These are phyloP conservation scores for Temnothorax curvispinosus DNA, from an alignment of 1,140 invertebrate species.

Conservation along the genomic window DNA sequence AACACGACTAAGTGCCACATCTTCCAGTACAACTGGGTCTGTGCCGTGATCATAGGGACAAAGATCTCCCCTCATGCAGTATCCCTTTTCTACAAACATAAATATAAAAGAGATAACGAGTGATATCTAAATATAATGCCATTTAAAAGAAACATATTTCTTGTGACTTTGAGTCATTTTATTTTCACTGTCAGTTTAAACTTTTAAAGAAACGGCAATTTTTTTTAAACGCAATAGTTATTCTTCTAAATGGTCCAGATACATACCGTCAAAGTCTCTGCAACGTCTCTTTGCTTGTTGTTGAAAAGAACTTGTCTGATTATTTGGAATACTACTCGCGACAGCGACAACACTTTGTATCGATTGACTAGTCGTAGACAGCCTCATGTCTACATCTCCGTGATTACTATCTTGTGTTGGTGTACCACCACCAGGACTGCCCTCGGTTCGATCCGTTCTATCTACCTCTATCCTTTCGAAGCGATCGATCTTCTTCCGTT, in stretches of 20 bases:
- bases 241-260: not conserved
- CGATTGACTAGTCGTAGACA: constrained; percentile 86
- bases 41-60: constrained; percentile 98
- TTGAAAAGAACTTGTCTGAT: constrained; percentile 77
- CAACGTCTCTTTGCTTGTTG: constrained; percentile 88
- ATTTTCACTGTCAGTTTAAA: not conserved
- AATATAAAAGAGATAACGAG: not conserved
- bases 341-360: constrained; percentile 86
- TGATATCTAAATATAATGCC: not conserved
- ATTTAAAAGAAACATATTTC: not conserved
- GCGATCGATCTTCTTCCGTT: constrained; percentile 81
- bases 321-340: constrained; percentile 78
- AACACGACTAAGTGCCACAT: constrained; percentile 88
- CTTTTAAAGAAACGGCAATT: constrained; percentile 6
- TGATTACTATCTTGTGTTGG: constrained; percentile 88
- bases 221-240: not conserved
- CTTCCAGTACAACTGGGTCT: constrained; percentile 97
- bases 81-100: constrained; percentile 92
- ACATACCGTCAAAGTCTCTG: constrained; percentile 90
- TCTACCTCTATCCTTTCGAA: constrained; percentile 78
- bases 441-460: constrained; percentile 77
- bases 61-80: constrained; percentile 97
- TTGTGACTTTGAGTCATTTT: not conserved
- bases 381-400: constrained; percentile 87
- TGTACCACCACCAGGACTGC: constrained; percentile 84